A percentile compares a stretch with the other conserved stretches of the same genome.
phyloP scores from a whole-genome alignment of 1,140 invertebrate genomes.

The Anastrepha obliqua region DNA sequence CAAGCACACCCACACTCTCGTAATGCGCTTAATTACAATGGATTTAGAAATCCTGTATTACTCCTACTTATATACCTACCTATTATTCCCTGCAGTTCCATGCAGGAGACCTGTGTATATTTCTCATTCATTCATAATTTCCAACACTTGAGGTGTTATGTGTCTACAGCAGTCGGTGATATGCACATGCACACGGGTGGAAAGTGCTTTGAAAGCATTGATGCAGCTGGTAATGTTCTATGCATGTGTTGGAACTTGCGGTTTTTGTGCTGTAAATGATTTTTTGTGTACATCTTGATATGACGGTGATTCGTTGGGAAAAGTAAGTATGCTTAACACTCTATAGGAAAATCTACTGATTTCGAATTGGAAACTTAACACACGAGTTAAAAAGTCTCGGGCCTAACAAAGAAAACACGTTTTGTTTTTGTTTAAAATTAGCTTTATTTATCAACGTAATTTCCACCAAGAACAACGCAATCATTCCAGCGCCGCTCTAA shows the following conservation, averaged over 20 bases:
- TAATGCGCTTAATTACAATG: not conserved
- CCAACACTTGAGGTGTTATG: slow-evolving; percentile 43
- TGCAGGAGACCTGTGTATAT: not conserved
- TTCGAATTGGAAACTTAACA: not conserved
- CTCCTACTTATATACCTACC: not conserved
- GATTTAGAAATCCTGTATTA: not conserved
- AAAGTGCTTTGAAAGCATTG: not conserved
- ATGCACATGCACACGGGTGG: not conserved
- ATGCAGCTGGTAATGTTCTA: not conserved
- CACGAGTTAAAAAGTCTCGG: too few relatives aligned
- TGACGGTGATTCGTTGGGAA: not conserved
- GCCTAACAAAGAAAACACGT: too few relatives aligned
- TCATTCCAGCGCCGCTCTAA: too few relatives aligned
- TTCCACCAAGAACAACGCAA: too few relatives aligned
- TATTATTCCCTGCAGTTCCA: not conserved
- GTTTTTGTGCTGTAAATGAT: slow-evolving; percentile 21
- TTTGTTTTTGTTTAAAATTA: too few relatives aligned
- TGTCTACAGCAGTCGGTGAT: not conserved
- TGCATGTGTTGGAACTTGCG: not conserved
- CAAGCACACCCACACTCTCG: not conserved
- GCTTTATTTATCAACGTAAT: too few relatives aligned
- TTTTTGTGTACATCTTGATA: slow-evolving; percentile 40
- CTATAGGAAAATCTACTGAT: not conserved
- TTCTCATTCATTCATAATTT: slow-evolving; percentile 47
- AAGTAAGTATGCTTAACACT: not conserved